A percentile compares a stretch with the other conserved stretches of the same genome.
phyloP scores from a whole-genome alignment of 2,113 vertebrate genomes.

The Myrmophylax atrothorax region DNA sequence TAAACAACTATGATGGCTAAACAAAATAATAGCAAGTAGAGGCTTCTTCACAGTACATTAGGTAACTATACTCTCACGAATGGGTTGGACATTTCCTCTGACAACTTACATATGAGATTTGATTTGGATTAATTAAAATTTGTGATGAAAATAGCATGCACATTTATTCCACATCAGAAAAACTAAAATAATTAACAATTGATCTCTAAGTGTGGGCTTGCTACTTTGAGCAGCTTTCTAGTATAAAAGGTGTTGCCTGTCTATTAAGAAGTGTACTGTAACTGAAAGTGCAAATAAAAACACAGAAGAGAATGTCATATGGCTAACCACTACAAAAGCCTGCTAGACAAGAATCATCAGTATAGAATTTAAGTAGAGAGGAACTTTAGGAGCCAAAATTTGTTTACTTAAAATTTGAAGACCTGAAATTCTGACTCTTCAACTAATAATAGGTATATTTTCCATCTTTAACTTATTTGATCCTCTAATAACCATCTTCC shows the following conservation, averaged over 20 bases:
- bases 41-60: neutral
- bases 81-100: conserved; percentile 22
- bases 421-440: neutral
- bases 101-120: neutral
- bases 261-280: neutral
- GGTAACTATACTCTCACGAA: neutral
- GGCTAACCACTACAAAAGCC: neutral
- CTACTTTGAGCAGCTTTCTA: neutral
- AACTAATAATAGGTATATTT: neutral
- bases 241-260: neutral
- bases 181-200: neutral
- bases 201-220: neutral
- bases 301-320: neutral
- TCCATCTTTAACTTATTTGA: neutral
- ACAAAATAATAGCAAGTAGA: conserved; percentile 47
- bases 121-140: conserved; percentile 36
- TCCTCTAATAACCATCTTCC: neutral
- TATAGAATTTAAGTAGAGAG: neutral
- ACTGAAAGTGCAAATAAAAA: neutral
- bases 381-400: neutral
- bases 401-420: neutral
- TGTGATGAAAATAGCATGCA: neutral
- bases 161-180: conserved; percentile 12
- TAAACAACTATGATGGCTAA: conserved; percentile 27
- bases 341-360: neutral